These are phyloP conservation scores for Oppia nitens DNA, from an alignment of 1,140 invertebrate species.

Conservation along the genomic window DNA sequence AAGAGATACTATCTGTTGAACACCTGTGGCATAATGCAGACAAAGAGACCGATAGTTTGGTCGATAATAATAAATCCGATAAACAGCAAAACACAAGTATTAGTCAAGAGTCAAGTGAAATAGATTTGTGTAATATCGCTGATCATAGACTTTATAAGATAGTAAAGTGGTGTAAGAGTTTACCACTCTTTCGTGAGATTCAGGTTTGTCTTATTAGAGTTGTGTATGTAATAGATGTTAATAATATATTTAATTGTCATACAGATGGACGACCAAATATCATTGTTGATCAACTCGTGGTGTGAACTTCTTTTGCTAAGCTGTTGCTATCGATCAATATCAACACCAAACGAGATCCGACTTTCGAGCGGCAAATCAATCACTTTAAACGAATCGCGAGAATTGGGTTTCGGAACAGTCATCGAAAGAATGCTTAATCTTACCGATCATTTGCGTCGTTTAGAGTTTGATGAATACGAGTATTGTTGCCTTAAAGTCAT, in stretches of 20 bases:
- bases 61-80: constrained; percentile 22
- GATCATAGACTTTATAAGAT: constrained; percentile 92
- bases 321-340: constrained; percentile 73
- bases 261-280: constrained; percentile 89
- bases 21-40: constrained; percentile 81
- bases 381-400: constrained; percentile 49
- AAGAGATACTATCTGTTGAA: constrained; percentile 87
- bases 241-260: constrained; percentile 20
- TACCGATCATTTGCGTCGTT: constrained; percentile 68
- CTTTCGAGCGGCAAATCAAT: constrained; percentile 41
- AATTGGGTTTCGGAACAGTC: constrained; percentile 52
- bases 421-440: constrained; percentile 87
- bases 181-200: constrained; percentile 90
- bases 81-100: constrained; percentile 31
- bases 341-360: constrained; percentile 55
- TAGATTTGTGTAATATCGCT: constrained; percentile 74
- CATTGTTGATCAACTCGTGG: constrained; percentile 91
- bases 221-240: too few species aligned
- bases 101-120: not conserved
- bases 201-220: constrained; percentile 29
- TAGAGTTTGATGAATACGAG: constrained; percentile 87
- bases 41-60: constrained; percentile 17
- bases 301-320: constrained; percentile 74
- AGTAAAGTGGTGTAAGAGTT: constrained; percentile 93
- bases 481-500: constrained; percentile 88